phyloP scores from a whole-genome alignment of 2,113 vertebrate species.

The Beaufortia kweichowensis region DNA sequence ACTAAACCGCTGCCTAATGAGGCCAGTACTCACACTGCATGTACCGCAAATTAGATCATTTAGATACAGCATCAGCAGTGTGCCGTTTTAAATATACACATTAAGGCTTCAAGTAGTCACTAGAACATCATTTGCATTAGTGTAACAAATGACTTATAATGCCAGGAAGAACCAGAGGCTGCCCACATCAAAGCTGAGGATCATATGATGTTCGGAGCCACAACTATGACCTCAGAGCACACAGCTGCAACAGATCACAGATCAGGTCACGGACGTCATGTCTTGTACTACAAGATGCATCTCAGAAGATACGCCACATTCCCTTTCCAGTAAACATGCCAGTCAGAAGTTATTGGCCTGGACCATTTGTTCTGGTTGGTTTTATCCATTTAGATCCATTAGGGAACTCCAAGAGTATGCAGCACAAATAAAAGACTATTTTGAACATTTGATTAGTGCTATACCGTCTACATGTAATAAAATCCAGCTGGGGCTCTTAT shows the following conservation, averaged over 20 bases:
- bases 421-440: slow-evolving; percentile 63
- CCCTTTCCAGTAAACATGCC: slow-evolving; percentile 21
- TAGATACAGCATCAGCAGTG: background rate
- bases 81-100: background rate
- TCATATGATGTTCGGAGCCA: background rate
- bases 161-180: background rate
- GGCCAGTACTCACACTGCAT: slow-evolving; percentile 6
- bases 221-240: slow-evolving; percentile 26
- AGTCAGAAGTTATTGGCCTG: slow-evolving; percentile 20
- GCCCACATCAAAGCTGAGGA: slow-evolving; percentile 13
- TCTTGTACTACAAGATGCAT: background rate
- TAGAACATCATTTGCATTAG: slow-evolving; percentile 14
- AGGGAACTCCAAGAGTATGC: slow-evolving; percentile 38
- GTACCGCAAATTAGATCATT: background rate
- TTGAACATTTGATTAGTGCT: slow-evolving; percentile 62
- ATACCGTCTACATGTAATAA: slow-evolving; percentile 58
- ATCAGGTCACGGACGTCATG: background rate
- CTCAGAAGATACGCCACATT: slow-evolving; percentile 3
- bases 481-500: slow-evolving; percentile 62
- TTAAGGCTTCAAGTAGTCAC: slow-evolving; percentile 1
- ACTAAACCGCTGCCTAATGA: slow-evolving; percentile 14
- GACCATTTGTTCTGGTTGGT: slow-evolving; percentile 35
- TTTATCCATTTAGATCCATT: slow-evolving; percentile 50
- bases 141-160: slow-evolving; percentile 19
- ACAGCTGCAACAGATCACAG: slow-evolving; percentile 36